Evolutionary conservation across 2,888 invertebrate genomes (phyloP).

Genomic region (Eudasyphora cyanicolor): DNA sequence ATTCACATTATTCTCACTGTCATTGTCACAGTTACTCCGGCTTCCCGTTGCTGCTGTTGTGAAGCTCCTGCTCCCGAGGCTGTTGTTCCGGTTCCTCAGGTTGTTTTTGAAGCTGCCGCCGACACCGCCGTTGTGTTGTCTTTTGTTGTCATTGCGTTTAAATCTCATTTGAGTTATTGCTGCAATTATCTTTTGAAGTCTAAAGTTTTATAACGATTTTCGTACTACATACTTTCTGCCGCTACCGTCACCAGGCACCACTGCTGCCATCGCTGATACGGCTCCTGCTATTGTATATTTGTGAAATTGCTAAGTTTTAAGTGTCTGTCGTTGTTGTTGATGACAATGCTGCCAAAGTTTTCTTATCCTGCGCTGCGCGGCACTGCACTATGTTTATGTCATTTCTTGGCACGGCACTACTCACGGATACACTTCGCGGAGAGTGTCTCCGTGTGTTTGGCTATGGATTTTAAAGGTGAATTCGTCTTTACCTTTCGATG

Average conservation of each 20-base stretch:
- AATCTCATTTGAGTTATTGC: constrained; percentile 79
- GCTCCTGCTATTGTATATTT: constrained; percentile 21
- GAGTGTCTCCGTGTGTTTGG: constrained; percentile 43
- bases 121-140: neutral
- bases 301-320: constrained; percentile 54
- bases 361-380: constrained; percentile 30
- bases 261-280: too few relatives aligned
- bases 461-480: constrained; percentile 55
- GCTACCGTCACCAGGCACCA: too few relatives aligned
- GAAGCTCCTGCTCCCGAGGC: neutral
- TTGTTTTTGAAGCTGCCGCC: constrained; percentile 32
- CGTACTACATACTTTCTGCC: constrained; percentile 46
- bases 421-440: constrained; percentile 35
- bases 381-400: neutral
- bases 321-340: constrained; percentile 5
- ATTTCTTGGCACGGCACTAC: too few relatives aligned
- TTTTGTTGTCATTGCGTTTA: constrained; percentile 68
- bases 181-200: constrained; percentile 75
- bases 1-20: constrained; percentile 70
- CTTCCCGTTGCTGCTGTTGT: constrained; percentile 1
- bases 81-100: constrained; percentile 36
- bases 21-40: constrained; percentile 72
- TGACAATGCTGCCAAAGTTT: constrained; percentile 8
- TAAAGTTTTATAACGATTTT: constrained; percentile 57
- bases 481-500: constrained; percentile 53